Percentiles rank a stretch among this genome's conserved stretches.
phyloP scores from a whole-genome alignment of 2,113 vertebrate species.

The Halcyon senegalensis region DNA sequence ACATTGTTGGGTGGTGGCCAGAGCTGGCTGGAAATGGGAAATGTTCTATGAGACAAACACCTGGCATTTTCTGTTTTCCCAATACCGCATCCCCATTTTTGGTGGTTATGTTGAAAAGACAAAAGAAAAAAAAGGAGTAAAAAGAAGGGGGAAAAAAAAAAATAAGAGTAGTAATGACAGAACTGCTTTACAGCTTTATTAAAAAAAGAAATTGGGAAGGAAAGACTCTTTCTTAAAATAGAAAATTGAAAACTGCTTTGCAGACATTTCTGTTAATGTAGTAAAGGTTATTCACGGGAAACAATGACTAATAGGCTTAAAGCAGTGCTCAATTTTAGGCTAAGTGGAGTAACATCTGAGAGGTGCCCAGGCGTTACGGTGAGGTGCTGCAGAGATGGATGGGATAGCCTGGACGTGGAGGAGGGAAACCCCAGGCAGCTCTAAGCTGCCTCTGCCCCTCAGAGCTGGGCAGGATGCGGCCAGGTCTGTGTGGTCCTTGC shows the following conservation, averaged over 20 bases:
- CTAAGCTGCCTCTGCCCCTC: not conserved
- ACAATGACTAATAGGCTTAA: not conserved
- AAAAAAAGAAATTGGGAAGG: too few species aligned
- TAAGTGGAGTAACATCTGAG: accelerated
- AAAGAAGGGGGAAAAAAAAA: too few species aligned
- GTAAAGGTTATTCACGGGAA: not conserved
- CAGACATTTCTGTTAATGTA: not conserved
- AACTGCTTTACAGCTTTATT: not conserved
- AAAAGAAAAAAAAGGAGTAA: not conserved
- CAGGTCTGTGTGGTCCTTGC: accelerated
- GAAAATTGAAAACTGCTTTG: not conserved
- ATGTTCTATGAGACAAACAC: not conserved
- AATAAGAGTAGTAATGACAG: too few species aligned
- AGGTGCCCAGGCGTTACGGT: accelerated
- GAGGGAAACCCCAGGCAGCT: not conserved
- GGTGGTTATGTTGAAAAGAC: not conserved
- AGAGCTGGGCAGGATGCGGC: accelerated
- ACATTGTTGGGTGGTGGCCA: not conserved
- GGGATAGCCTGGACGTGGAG: accelerated
- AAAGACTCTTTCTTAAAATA: not conserved
- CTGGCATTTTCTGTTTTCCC: not conserved
- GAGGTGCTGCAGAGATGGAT: not conserved
- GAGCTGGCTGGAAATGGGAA: not conserved
- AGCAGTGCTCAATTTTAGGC: accelerated
- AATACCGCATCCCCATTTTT: accelerated